Evolutionary conservation across 2,888 invertebrate genomes (phyloP).

Genomic region (Onchidella celtica): DNA sequence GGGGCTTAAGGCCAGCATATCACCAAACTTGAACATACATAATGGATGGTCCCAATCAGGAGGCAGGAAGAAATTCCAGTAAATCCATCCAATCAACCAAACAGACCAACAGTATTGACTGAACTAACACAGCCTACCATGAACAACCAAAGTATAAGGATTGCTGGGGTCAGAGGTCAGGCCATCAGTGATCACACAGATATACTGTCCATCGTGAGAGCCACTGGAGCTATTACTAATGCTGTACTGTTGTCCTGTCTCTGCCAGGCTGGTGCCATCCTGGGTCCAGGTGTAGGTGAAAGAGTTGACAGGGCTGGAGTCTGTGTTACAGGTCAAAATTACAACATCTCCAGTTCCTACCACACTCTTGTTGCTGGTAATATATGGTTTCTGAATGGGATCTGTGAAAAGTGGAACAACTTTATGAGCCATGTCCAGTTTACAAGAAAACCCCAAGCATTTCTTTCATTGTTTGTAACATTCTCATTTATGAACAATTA

Average conservation of each 20-base stretch:
- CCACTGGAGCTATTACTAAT: not conserved
- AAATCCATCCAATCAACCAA: too few relatives aligned
- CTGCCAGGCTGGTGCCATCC: not conserved
- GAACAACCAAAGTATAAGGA: not conserved
- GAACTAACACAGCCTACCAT: conserved; percentile 9
- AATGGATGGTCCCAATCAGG: too few relatives aligned
- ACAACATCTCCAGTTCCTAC: conserved; percentile 9
- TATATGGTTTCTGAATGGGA: not conserved
- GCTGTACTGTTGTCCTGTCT: not conserved
- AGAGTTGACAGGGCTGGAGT: conserved; percentile 3
- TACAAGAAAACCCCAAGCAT: too few relatives aligned
- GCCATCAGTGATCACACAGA: not conserved
- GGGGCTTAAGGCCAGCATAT: too few relatives aligned
- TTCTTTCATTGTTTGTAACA: too few relatives aligned
- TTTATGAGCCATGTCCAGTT: not conserved
- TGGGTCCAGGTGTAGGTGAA: conserved; percentile 19
- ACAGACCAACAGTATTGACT: too few relatives aligned
- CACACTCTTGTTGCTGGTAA: not conserved
- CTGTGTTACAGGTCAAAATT: conserved; percentile 12
- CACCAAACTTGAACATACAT: too few relatives aligned
- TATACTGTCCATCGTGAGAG: conserved; percentile 4
- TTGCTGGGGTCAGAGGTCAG: conserved; percentile 6
- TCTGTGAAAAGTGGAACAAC: not conserved
- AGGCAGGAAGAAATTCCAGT: too few relatives aligned
- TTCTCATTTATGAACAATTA: too few relatives aligned